Evolutionary conservation across 2,113 vertebrate species (phyloP).

Genomic region (Tragelaphus buxtoni): DNA sequence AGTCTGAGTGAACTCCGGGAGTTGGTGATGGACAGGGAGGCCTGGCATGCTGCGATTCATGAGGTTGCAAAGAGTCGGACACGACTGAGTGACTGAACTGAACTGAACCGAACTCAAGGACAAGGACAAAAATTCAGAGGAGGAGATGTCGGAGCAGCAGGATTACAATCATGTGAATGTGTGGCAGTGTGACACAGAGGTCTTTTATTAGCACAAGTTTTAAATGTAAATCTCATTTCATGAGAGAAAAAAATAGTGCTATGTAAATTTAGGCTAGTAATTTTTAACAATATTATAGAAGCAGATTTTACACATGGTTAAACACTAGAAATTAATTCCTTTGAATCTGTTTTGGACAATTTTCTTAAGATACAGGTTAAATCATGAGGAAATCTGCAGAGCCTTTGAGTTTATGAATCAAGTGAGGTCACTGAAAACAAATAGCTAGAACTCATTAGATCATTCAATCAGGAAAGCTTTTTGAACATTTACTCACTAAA

Average conservation of each 20-base stretch:
- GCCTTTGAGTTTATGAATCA: neutral
- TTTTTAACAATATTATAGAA: neutral
- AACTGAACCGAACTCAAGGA: neutral
- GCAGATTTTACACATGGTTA: neutral
- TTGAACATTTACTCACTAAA: neutral
- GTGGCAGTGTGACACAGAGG: neutral
- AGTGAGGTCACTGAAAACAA: neutral
- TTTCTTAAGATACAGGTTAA: neutral
- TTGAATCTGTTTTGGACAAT: neutral
- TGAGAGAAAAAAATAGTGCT: neutral
- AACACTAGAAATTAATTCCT: neutral
- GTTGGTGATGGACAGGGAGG: too few relatives aligned
- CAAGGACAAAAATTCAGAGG: neutral
- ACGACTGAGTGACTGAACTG: too few relatives aligned
- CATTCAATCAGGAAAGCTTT: neutral
- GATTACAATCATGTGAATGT: neutral
- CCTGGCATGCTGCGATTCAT: too few relatives aligned
- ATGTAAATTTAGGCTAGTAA: neutral
- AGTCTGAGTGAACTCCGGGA: too few relatives aligned
- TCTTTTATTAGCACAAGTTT: neutral
- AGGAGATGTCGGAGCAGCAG: neutral
- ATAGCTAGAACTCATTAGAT: neutral
- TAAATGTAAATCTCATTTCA: neutral
- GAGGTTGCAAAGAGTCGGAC: too few relatives aligned
- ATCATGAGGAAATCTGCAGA: neutral